These are phyloP conservation scores for Trialeurodes vaporariorum DNA, from an alignment of 1,140 invertebrate species.

Conservation along the genomic window DNA sequence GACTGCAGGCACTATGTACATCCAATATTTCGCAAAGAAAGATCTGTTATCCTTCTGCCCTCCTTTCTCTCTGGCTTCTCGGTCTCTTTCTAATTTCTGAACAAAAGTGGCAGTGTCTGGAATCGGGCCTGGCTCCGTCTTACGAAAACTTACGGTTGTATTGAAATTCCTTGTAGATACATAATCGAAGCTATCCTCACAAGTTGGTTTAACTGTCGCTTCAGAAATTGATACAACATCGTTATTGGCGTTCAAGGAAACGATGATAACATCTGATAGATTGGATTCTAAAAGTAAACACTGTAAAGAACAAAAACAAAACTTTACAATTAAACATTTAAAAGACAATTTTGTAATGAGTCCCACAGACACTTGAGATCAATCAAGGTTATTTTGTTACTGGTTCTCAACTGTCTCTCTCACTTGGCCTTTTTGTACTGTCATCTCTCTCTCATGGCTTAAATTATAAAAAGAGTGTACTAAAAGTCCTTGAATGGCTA, in stretches of 20 bases:
- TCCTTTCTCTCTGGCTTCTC: slow-evolving; percentile 76
- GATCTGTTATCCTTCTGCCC: slow-evolving; percentile 85
- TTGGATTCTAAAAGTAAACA: slow-evolving; percentile 48
- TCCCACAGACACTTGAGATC: too few relatives aligned
- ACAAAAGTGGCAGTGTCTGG: slow-evolving; percentile 88
- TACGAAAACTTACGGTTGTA: slow-evolving; percentile 56
- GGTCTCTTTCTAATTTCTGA: slow-evolving; percentile 80
- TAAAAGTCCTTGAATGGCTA: too few relatives aligned
- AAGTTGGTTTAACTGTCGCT: slow-evolving; percentile 31
- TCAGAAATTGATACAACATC: slow-evolving; percentile 53
- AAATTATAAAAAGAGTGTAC: too few relatives aligned
- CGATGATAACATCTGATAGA: slow-evolving; percentile 54
- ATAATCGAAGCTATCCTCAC: slow-evolving; percentile 33
- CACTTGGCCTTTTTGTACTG: too few relatives aligned
- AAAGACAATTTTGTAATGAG: slow-evolving; percentile 19
- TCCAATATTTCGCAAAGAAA: slow-evolving; percentile 96
- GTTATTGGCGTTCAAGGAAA: slow-evolving; percentile 57
- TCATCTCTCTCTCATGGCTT: too few relatives aligned
- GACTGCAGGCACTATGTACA: slow-evolving; percentile 83
- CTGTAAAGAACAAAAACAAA: slow-evolving; percentile 33
- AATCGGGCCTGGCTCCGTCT: slow-evolving; percentile 56
- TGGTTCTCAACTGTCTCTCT: too few relatives aligned
- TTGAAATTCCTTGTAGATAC: slow-evolving; percentile 45
- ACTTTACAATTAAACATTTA: slow-evolving; percentile 1
- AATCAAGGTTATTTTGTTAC: too few relatives aligned